Conservation (phyloP, 2,888 invertebrate species). For the Tipula vernalis region DNA sequence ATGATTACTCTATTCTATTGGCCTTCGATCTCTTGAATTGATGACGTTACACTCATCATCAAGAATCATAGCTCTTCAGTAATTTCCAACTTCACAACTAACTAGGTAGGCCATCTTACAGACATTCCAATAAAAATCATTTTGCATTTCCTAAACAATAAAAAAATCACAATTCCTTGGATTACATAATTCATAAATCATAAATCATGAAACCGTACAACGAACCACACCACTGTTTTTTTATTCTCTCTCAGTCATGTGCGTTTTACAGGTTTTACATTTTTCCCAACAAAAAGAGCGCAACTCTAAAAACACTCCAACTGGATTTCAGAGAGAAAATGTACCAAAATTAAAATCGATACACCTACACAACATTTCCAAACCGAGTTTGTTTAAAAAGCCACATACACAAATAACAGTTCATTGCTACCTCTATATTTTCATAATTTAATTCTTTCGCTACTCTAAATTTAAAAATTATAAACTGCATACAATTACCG, state of each 20-base stretch:
- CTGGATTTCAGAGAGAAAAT: not conserved
- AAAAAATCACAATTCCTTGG: no score
- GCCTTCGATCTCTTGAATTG: no score
- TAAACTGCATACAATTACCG: not conserved
- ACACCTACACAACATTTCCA: not conserved
- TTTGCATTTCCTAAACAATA: no score
- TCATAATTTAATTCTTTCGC: not conserved
- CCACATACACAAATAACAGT: not conserved
- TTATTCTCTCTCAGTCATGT: not conserved
- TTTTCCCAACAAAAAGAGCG: not conserved
- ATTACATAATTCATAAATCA: not conserved
- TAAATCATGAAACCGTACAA: not conserved
- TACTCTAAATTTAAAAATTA: not conserved
- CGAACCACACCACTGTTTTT: not conserved
- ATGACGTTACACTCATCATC: no score
- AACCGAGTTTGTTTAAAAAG: not conserved
- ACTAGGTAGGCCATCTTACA: no score
- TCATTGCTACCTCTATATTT: not conserved
- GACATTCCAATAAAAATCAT: no score
- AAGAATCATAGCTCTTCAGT: no score
- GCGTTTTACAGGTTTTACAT: not conserved
- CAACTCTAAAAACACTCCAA: not conserved
- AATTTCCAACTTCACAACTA: no score
- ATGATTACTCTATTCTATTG: no score
- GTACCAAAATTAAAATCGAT: not conserved